Evolutionary conservation across 2,888 invertebrate species (phyloP).

Genomic region (Blastobasis adustella): DNA sequence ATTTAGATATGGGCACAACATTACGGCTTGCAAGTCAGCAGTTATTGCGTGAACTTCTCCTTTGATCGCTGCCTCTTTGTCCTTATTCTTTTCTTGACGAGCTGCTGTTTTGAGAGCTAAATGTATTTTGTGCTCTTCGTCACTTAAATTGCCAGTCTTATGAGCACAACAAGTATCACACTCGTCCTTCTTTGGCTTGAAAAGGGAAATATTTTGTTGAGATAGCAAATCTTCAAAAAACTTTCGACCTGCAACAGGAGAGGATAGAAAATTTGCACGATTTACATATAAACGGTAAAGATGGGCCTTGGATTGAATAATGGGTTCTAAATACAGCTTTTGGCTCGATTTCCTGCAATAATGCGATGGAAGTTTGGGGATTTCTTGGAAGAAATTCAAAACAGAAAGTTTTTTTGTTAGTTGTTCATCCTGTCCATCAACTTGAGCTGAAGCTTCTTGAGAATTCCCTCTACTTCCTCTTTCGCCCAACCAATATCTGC

Average conservation of each 20-base stretch:
- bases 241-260: slow-evolving; percentile 1
- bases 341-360: slow-evolving; percentile 18
- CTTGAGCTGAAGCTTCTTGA: neutral
- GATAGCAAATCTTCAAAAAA: slow-evolving; percentile 6
- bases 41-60: slow-evolving; percentile 5
- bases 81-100: slow-evolving; percentile 5
- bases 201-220: slow-evolving; percentile 4
- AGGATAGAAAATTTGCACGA: neutral
- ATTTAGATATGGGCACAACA: slow-evolving; percentile 7
- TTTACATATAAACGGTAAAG: slow-evolving; percentile 2
- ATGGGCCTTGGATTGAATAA: slow-evolving; percentile 21
- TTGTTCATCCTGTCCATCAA: slow-evolving; percentile 1
- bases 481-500: slow-evolving; percentile 8
- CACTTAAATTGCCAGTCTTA: slow-evolving; percentile 6
- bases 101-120: slow-evolving; percentile 4
- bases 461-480: slow-evolving; percentile 3
- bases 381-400: slow-evolving; percentile 2
- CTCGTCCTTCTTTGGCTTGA: slow-evolving; percentile 4
- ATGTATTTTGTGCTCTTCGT: slow-evolving; percentile 3
- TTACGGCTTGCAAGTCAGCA: slow-evolving; percentile 8
- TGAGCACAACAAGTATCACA: slow-evolving; percentile 9
- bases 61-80: slow-evolving; percentile 6
- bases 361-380: slow-evolving; percentile 23
- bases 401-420: slow-evolving; percentile 2
- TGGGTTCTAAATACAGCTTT: slow-evolving; percentile 23